Conservation (phyloP, 2,888 invertebrate genomes). For the Andrena haemorrhoa region DNA sequence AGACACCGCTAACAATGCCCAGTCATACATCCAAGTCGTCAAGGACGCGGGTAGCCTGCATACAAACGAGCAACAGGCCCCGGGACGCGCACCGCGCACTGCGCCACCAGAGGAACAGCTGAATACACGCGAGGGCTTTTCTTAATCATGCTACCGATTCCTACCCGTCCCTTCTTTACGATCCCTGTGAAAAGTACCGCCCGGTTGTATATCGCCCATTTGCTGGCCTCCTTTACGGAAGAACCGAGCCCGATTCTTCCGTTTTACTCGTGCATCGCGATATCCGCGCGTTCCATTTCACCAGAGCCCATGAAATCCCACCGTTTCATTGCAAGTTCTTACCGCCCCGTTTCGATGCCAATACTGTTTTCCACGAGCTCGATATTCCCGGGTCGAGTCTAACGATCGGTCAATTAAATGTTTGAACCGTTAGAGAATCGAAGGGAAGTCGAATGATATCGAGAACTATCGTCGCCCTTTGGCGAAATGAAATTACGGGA, state of each 20-base stretch:
- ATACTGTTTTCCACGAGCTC: background rate
- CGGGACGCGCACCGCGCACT: conserved; percentile 30
- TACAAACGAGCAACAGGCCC: conserved; percentile 67
- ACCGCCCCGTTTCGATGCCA: too few species aligned
- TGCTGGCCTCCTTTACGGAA: conserved; percentile 31
- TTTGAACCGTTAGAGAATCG: conserved; percentile 4
- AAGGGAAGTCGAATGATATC: conserved; percentile 3
- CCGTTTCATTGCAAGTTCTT: background rate
- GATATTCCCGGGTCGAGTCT: background rate
- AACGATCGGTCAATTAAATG: conserved; percentile 6
- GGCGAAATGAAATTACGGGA: conserved; percentile 59
- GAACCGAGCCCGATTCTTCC: conserved; percentile 34
- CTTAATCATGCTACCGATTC: conserved; percentile 67
- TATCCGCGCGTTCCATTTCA: conserved; percentile 14
- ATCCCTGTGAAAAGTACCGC: conserved; percentile 63
- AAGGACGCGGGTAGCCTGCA: conserved; percentile 69
- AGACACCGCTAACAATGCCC: conserved; percentile 71
- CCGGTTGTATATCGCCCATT: conserved; percentile 53
- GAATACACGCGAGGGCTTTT: conserved; percentile 56
- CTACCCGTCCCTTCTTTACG: conserved; percentile 39
- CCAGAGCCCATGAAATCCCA: background rate
- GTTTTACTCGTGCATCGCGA: conserved; percentile 10
- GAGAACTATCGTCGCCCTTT: background rate
- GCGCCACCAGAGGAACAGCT: conserved; percentile 35
- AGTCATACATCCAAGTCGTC: conserved; percentile 72